Conservation (phyloP, 1,140 invertebrate genomes). For the Phymorhynchus buccinoides region DNA sequence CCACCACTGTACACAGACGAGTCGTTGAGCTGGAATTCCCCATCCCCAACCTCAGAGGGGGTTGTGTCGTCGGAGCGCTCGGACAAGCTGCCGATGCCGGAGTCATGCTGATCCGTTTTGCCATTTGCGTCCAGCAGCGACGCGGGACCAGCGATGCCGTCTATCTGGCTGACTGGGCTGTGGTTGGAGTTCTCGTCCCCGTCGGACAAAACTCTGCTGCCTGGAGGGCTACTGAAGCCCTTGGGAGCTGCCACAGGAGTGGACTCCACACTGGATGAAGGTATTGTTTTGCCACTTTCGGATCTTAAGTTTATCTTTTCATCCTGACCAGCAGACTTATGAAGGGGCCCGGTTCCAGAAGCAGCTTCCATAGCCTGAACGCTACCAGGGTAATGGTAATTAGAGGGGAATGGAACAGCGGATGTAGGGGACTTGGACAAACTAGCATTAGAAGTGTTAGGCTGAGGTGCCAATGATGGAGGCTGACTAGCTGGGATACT, state of each 20-base stretch:
- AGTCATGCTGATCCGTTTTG: slow-evolving; percentile 66
- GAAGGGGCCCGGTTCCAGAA: neutral
- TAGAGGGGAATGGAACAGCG: neutral
- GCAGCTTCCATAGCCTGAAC: neutral
- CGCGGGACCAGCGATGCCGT: slow-evolving; percentile 51
- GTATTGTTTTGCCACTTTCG: slow-evolving; percentile 28
- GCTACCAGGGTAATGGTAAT: neutral
- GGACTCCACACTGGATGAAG: neutral
- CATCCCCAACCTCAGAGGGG: slow-evolving; percentile 66
- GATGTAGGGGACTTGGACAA: neutral
- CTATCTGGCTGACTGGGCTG: slow-evolving; percentile 54
- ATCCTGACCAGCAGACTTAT: neutral
- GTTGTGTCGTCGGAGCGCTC: slow-evolving; percentile 67
- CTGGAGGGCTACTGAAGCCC: slow-evolving; percentile 50
- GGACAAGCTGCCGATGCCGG: slow-evolving; percentile 68
- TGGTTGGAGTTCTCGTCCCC: slow-evolving; percentile 62
- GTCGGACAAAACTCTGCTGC: slow-evolving; percentile 51
- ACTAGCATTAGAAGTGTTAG: neutral
- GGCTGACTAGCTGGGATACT: slow-evolving; percentile 19
- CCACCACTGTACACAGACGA: neutral
- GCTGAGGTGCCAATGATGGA: neutral
- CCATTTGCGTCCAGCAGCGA: slow-evolving; percentile 46
- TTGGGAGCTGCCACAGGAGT: slow-evolving; percentile 9
- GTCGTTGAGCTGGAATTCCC: slow-evolving; percentile 54
- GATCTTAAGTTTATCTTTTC: neutral